These are phyloP conservation scores for Phasianus colchicus DNA, from an alignment of 2,113 vertebrate species.

Conservation along the genomic window DNA sequence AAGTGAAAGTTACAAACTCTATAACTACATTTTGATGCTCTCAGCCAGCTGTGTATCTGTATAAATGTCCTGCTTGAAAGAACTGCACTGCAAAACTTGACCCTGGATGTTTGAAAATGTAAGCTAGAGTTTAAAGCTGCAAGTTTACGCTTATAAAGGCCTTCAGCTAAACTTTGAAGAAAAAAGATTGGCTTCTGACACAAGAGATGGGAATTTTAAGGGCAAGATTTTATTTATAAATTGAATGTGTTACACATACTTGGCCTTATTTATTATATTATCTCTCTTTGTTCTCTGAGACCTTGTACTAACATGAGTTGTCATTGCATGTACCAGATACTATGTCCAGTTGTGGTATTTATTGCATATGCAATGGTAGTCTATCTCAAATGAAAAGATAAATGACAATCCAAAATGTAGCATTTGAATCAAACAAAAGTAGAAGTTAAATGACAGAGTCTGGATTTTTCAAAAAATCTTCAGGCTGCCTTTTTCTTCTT, in stretches of 20 bases:
- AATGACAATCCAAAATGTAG: background rate
- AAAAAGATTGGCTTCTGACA: background rate
- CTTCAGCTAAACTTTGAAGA: background rate
- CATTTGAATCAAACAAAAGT: background rate
- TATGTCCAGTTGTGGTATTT: background rate
- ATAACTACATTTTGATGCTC: background rate
- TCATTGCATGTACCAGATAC: background rate
- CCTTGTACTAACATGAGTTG: background rate
- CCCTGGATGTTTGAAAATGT: background rate
- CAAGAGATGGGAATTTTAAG: background rate
- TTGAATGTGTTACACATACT: background rate
- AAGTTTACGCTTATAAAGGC: background rate
- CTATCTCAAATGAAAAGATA: background rate
- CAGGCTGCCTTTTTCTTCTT: background rate
- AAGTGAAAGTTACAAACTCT: background rate
- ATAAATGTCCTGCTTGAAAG: background rate
- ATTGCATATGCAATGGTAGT: background rate
- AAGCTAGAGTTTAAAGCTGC: background rate
- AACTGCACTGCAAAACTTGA: background rate
- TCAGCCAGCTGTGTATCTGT: background rate
- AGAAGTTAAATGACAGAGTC: background rate
- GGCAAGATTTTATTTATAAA: background rate
- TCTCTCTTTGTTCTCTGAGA: background rate
- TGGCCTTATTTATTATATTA: background rate
- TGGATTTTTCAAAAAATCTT: background rate